Evolutionary conservation across 2,888 invertebrate species (phyloP), one percentile per base, ranked within the genome.

Genomic region (Acronicta psi): DNA sequence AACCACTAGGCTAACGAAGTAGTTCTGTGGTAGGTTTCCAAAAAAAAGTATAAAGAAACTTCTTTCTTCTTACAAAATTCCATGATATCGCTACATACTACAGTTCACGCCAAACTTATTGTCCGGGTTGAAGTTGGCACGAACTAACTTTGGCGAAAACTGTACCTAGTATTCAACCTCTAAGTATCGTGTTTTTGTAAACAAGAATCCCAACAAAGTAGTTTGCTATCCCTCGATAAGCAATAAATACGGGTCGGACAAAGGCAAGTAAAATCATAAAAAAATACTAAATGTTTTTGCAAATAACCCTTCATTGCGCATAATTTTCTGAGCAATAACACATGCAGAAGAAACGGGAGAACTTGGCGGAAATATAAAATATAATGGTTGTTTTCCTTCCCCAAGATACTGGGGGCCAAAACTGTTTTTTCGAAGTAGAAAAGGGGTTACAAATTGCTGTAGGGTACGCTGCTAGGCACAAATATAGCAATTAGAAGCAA

Each of bases 401-500:
- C 8, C 31, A 40, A 68, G 53, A 56, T 42, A 47, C 41, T 2
- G 37, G 14, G 18, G n/a, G 31, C 7, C 8, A 8, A 45, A 59
- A 37, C 18, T 25, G 6, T 37, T 50, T 61, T 57, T 69, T 40
- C 17, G 7, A 23, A 51, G 36, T 43, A 44, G 31, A 43, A 68
- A 5, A 49, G 49, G 68, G 60, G 44, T 61, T 29, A 68, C 73
- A 61, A 73, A 73, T 73, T 64, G 52, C 54, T 16, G 17, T 40
- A 37, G 29, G 49, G 23, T 18, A 44, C 29, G 36, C 54, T 50
- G 53, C 38, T 65, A 40, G 42, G 52, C 63, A 59, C 73, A 73
- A 73, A 68, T 70, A 68, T 46, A 68, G 73, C 73, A 73, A 73
- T 73, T 73, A 73, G 56, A n/a, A 51, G 41, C 58, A 67, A 73